A percentile compares a stretch with the other conserved stretches of the same genome.
Conservation (phyloP, 2,797 vertebrate genomes). For the Champsocephalus esox region DNA sequence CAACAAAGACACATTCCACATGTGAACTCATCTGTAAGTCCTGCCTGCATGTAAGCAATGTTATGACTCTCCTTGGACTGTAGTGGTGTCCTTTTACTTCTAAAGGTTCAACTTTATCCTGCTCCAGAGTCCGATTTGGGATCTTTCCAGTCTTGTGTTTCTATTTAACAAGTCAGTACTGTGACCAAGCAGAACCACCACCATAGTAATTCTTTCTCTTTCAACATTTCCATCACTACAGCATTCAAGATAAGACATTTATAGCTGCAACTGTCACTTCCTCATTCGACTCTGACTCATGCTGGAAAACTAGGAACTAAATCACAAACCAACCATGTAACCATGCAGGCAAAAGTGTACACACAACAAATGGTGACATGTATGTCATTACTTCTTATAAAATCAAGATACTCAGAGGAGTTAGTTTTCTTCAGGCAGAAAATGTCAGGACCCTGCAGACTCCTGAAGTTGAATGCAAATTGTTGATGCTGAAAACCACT, state of each 20-base stretch:
- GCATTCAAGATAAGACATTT: slow-evolving; percentile 41
- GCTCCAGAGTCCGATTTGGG: slow-evolving; percentile 34
- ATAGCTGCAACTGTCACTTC: slow-evolving; percentile 33
- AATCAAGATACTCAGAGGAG: slow-evolving; percentile 14
- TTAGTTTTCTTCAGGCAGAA: slow-evolving; percentile 21
- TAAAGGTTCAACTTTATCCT: slow-evolving; percentile 40
- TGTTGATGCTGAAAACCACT: slow-evolving; percentile 32
- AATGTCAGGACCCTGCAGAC: slow-evolving; percentile 25
- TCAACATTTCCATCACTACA: slow-evolving; percentile 45
- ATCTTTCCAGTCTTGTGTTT: slow-evolving; percentile 50
- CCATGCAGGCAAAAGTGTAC: slow-evolving; percentile 8
- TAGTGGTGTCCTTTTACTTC: slow-evolving; percentile 26
- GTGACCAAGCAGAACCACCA: slow-evolving; percentile 44
- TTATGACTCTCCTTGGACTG: slow-evolving; percentile 44
- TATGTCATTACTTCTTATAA: slow-evolving; percentile 4
- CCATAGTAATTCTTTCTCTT: slow-evolving; percentile 6
- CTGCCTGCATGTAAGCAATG: slow-evolving; percentile 21
- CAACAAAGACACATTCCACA: slow-evolving; percentile 20
- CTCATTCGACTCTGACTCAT: slow-evolving; percentile 1
- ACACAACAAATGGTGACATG: slow-evolving; percentile 20
- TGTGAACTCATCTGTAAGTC: slow-evolving; percentile 33
- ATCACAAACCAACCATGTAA: slow-evolving; percentile 37
- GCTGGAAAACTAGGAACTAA: slow-evolving; percentile 16
- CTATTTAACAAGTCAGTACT: slow-evolving; percentile 44
- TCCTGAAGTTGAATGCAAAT: slow-evolving; percentile 29